A percentile compares a stretch with the other conserved stretches of the same genome.
Evolutionary conservation across 1,140 invertebrate species (phyloP).

Genomic region (Musca domestica): DNA sequence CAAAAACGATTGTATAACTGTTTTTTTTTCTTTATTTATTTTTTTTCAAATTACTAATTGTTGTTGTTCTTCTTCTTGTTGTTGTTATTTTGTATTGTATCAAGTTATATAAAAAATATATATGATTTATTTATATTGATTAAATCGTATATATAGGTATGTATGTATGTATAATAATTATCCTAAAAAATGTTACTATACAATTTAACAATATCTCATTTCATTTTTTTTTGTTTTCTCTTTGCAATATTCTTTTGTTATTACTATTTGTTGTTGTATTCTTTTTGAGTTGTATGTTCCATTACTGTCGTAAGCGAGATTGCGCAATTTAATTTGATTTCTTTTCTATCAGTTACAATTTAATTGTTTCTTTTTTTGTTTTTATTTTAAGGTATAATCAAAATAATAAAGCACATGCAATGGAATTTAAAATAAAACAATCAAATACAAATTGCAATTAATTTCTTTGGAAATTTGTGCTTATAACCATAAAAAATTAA

Average conservation of each 20-base stretch:
- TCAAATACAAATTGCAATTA: too few species aligned
- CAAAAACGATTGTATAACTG: background rate
- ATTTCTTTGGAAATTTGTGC: too few species aligned
- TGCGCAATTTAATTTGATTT: too few species aligned
- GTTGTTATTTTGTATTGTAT: constrained; percentile 7
- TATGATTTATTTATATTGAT: background rate
- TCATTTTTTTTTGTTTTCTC: background rate
- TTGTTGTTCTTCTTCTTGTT: background rate
- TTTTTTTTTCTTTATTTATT: background rate
- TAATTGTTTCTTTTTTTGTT: too few species aligned
- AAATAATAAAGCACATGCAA: too few species aligned
- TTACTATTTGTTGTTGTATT: background rate
- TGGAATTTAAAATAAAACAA: too few species aligned
- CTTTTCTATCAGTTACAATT: too few species aligned
- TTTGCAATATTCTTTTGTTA: constrained; percentile 19
- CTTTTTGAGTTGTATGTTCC: constrained; percentile 4
- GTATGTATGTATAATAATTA: constrained; percentile 4
- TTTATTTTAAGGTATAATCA: too few species aligned
- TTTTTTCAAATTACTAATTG: too few species aligned
- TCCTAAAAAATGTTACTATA: constrained; percentile 34
- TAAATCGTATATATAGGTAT: background rate
- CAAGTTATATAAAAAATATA: constrained; percentile 23
- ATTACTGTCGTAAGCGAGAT: too few species aligned
- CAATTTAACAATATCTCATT: constrained; percentile 39
- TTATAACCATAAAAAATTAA: too few species aligned